These are phyloP conservation scores for Phalacrocorax pelagicus DNA, from an alignment of 2,113 vertebrate species.

Conservation along the genomic window DNA sequence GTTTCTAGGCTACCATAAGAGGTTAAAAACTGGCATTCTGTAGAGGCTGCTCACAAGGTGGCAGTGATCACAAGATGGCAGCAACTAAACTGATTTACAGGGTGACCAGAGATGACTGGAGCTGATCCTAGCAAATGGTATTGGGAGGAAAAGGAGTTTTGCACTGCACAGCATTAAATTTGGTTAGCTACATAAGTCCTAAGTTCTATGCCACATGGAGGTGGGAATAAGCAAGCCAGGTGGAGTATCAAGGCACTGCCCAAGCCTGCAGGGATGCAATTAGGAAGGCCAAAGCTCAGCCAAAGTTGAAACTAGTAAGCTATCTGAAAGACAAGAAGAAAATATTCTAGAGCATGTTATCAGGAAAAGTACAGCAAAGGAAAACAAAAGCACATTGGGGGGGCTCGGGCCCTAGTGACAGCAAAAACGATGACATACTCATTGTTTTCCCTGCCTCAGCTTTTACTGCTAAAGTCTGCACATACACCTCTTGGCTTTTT, in stretches of 20 bases:
- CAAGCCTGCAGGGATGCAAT: not conserved
- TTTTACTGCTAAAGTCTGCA: not conserved
- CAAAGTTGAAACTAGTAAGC: not conserved
- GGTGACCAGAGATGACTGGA: not conserved
- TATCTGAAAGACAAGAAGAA: not conserved
- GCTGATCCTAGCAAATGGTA: not conserved
- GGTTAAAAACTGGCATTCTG: not conserved
- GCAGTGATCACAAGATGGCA: not conserved
- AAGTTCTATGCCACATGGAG: not conserved
- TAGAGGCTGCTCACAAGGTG: not conserved
- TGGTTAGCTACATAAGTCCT: not conserved
- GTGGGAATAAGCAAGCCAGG: not conserved
- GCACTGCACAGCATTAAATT: not conserved
- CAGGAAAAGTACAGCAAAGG: not conserved
- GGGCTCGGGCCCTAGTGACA: not conserved
- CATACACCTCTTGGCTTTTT: not conserved
- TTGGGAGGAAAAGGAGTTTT: not conserved
- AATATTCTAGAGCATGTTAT: not conserved
- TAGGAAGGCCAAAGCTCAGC: constrained; percentile 19
- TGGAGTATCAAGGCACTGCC: not conserved
- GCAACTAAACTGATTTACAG: not conserved
- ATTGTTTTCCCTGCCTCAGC: not conserved
- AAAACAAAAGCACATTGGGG: not conserved
- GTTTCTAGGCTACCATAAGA: not conserved
- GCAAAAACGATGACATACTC: not conserved